A percentile compares a stretch with the other conserved stretches of the same genome.
These are phyloP conservation scores for Candidula unifasciata DNA, from an alignment of 2,888 invertebrate genomes.

Conservation along the genomic window DNA sequence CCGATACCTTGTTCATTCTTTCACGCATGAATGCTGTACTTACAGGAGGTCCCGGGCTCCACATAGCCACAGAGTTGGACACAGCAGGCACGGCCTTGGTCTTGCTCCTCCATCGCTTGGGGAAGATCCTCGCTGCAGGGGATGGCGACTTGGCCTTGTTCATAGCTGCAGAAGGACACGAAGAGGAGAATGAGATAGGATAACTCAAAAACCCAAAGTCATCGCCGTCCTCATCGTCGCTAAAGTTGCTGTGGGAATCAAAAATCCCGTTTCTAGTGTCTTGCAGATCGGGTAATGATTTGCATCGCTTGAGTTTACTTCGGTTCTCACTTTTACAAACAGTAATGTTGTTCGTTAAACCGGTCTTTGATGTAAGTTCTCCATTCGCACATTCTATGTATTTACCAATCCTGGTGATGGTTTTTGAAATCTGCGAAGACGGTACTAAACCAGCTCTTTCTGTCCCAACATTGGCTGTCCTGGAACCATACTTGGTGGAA, in stretches of 20 bases:
- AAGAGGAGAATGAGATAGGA: conserved; percentile 59
- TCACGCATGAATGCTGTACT: conserved; percentile 20
- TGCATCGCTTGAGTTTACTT: conserved; percentile 55
- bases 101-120: conserved; percentile 87
- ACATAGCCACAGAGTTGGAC: conserved; percentile 80
- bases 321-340: neutral
- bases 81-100: conserved; percentile 88
- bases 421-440: neutral
- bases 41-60: conserved; percentile 86
- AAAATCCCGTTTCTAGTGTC: conserved; percentile 54
- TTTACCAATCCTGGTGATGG: neutral
- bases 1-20: neutral
- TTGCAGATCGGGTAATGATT: conserved; percentile 67
- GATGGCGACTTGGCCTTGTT: conserved; percentile 71
- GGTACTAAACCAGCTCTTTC: neutral
- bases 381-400: neutral
- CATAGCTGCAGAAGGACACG: conserved; percentile 67
- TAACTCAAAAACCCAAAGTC: conserved; percentile 72
- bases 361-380: neutral
- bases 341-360: neutral
- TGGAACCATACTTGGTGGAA: neutral
- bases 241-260: conserved; percentile 48
- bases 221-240: conserved; percentile 68
- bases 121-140: conserved; percentile 75
- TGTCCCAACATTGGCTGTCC: neutral